phyloP scores from a whole-genome alignment of 2,113 vertebrate species.

The Epinephelus lanceolatus region DNA sequence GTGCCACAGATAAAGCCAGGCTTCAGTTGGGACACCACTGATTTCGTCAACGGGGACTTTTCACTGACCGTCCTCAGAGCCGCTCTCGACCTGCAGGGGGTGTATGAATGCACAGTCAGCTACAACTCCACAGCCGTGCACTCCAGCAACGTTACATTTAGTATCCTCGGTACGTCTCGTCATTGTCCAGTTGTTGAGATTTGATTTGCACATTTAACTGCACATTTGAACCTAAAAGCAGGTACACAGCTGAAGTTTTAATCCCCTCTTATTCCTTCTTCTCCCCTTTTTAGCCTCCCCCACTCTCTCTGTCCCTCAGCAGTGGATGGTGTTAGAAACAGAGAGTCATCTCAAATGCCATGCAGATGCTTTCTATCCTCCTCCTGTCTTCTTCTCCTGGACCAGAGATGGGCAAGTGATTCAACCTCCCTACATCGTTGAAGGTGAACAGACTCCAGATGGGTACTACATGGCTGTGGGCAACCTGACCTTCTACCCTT shows the following conservation, averaged over 20 bases:
- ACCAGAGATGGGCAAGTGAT: slow-evolving; percentile 70
- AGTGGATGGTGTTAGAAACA: slow-evolving; percentile 73
- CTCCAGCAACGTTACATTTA: slow-evolving; percentile 70
- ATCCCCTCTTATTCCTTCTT: not conserved
- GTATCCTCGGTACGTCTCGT: slow-evolving; percentile 75
- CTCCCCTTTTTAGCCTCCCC: slow-evolving; percentile 61
- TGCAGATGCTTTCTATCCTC: slow-evolving; percentile 79
- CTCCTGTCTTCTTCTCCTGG: slow-evolving; percentile 83
- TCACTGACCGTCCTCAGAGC: slow-evolving; percentile 74
- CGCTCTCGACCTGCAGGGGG: slow-evolving; percentile 73
- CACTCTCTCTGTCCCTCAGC: slow-evolving; percentile 67
- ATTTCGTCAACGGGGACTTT: slow-evolving; percentile 72
- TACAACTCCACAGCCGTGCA: slow-evolving; percentile 66
- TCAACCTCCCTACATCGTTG: slow-evolving; percentile 26
- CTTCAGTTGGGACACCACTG: slow-evolving; percentile 66
- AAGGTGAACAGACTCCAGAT: slow-evolving; percentile 59
- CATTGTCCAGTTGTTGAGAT: not conserved
- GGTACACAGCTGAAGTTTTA: not conserved
- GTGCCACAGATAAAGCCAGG: slow-evolving; percentile 50
- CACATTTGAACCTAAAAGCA: not conserved
- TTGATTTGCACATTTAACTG: not conserved
- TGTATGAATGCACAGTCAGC: slow-evolving; percentile 79
- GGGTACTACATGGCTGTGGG: slow-evolving; percentile 75
- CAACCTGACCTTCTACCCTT: slow-evolving; percentile 76
- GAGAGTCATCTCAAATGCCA: slow-evolving; percentile 72